A percentile compares a stretch with the other conserved stretches of the same genome.
Evolutionary conservation across 2,888 invertebrate genomes (phyloP).

Genomic region (Altica lythri): DNA sequence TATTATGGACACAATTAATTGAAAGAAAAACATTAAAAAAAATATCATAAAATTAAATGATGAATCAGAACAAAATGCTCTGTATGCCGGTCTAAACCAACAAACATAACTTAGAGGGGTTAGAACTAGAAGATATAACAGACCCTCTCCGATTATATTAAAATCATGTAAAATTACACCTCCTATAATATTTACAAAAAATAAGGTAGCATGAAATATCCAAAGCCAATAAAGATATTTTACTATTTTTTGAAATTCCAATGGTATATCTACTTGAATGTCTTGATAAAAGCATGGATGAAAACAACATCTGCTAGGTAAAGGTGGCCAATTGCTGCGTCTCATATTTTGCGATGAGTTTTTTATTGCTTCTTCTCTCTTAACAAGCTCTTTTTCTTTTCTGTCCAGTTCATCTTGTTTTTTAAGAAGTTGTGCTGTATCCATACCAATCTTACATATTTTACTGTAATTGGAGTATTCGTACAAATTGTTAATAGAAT

Average conservation of each 20-base stretch:
- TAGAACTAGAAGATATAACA: conserved; percentile 87
- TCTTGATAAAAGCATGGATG: conserved; percentile 99
- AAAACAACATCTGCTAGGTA: conserved; percentile 89
- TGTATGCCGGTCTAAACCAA: conserved; percentile 99
- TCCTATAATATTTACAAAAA: conserved; percentile 85
- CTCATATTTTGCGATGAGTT: conserved; percentile 66
- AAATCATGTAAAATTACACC: conserved; percentile 77
- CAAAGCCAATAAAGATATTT: conserved; percentile 93
- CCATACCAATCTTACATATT: background rate
- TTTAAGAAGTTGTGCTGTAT: conserved; percentile 49
- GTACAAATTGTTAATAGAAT: no score
- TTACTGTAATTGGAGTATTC: no score
- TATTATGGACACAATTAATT: conserved; percentile 85
- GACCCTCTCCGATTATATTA: conserved; percentile 82
- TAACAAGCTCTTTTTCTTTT: conserved; percentile 86
- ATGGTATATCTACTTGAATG: conserved; percentile 96
- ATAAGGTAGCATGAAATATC: conserved; percentile 89
- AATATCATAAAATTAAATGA: conserved; percentile 99
- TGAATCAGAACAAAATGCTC: conserved; percentile 98
- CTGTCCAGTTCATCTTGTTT: conserved; percentile 89
- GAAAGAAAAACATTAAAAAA: conserved; percentile 98
- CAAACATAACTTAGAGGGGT: conserved; percentile 97
- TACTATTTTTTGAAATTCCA: conserved; percentile 96
- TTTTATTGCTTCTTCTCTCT: conserved; percentile 85
- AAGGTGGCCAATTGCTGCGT: conserved; percentile 97